phyloP scores from a whole-genome alignment of 1,140 invertebrate genomes.

The Aphelenchoides besseyi region DNA sequence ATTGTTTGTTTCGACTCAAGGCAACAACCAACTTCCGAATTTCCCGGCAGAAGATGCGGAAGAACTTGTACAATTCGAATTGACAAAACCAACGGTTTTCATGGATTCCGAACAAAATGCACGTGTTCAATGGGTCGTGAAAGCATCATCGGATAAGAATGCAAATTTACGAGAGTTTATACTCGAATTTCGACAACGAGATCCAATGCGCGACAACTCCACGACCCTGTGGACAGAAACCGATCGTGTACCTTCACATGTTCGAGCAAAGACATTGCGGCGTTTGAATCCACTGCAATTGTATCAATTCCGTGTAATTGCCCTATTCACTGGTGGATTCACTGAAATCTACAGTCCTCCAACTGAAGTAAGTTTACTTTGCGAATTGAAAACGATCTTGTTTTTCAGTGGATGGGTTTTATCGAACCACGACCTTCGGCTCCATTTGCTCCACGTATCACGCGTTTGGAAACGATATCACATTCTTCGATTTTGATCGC shows the following conservation, averaged over 20 bases:
- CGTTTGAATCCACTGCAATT: not conserved
- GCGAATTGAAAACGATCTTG: not conserved
- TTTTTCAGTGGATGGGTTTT: constrained; percentile 14
- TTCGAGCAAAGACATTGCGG: constrained; percentile 2
- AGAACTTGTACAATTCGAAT: constrained; percentile 21
- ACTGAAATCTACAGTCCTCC: constrained; percentile 9
- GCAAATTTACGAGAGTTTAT: constrained; percentile 18
- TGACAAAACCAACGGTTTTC: constrained; percentile 35
- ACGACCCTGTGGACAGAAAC: constrained; percentile 6
- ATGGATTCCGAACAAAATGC: constrained; percentile 39
- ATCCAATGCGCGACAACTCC: constrained; percentile 10
- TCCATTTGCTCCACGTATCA: constrained; percentile 24
- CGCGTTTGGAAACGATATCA: constrained; percentile 35
- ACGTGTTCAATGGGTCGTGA: constrained; percentile 38
- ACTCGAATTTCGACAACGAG: constrained; percentile 13
- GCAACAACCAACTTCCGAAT: not conserved
- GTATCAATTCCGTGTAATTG: constrained; percentile 14
- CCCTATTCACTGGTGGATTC: constrained; percentile 7
- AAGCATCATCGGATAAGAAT: constrained; percentile 5
- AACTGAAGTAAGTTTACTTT: constrained; percentile 5
- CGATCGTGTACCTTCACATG: constrained; percentile 8
- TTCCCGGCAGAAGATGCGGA: constrained; percentile 2
- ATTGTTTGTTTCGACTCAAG: constrained; percentile 19
- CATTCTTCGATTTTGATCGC: constrained; percentile 32
- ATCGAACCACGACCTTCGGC: not conserved